Evolutionary conservation across 2,888 invertebrate genomes (phyloP).

Genomic region (Argyresthia goedartella): DNA sequence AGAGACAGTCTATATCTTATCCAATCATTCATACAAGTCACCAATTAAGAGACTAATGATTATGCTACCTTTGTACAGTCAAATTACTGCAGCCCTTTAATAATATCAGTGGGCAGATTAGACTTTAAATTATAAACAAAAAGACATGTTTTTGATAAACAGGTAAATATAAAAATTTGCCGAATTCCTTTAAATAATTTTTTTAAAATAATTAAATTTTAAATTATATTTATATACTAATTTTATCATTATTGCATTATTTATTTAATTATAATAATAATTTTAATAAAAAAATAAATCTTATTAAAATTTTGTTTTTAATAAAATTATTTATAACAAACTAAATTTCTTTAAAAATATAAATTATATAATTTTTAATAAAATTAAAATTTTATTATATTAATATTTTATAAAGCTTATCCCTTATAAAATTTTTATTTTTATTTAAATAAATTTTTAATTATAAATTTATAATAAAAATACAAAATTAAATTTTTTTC

Average conservation of each 20-base stretch:
- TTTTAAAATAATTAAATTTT: conserved; percentile 24
- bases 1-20: conserved; percentile 75
- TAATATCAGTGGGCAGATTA: conserved; percentile 78
- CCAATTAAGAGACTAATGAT: conserved; percentile 82
- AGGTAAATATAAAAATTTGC: conserved; percentile 75
- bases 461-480: conserved; percentile 57
- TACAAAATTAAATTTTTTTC: conserved; percentile 58
- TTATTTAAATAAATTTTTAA: conserved; percentile 31
- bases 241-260: too few species aligned
- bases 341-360: conserved; percentile 67
- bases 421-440: conserved; percentile 59
- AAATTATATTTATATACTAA: conserved; percentile 11
- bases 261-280: conserved; percentile 43
- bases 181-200: conserved; percentile 72
- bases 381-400: conserved; percentile 48
- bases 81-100: conserved; percentile 85
- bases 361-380: conserved; percentile 65
- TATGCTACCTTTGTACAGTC: conserved; percentile 87
- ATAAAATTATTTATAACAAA: conserved; percentile 58
- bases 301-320: conserved; percentile 27
- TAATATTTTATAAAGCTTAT: conserved; percentile 72
- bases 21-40: conserved; percentile 82
- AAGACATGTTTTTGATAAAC: conserved; percentile 86
- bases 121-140: conserved; percentile 74
- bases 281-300: conserved; percentile 57